Base-by-base conservation (phyloP, 2,888 invertebrate species). In the Hesperia comma region DNA sequence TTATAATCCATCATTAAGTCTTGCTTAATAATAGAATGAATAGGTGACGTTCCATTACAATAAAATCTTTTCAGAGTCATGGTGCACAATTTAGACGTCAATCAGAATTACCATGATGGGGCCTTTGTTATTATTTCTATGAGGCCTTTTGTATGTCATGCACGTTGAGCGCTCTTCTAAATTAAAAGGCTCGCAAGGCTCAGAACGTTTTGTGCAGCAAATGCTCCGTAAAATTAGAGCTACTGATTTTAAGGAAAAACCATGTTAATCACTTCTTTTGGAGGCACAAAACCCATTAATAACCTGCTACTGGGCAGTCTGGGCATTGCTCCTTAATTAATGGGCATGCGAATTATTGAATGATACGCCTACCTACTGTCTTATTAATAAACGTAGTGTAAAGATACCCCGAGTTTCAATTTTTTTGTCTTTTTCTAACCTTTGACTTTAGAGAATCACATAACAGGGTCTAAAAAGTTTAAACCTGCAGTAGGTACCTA, bases 181-280 rank as follows among this genome's bases (percentile, higher is more conserved):
- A 71, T 75, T 21, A 54, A 58, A 60, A 56, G 32, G 61, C 58
- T 54, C 46, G 49, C 57, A 51, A 57, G 68, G 26, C 57, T 62
- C 40, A 41, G 15, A 54, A 32, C 6, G 60, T 67, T 71, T 85
- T 87, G 81, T 86, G 71, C 68, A 68, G 68, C 76, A 83, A 89
- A 88, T 85, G 82, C 81, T 78, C 83, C 84, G 80, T 83, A 79
- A 87, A 89, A 88, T 88, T 79, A 82, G 79, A 74, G 79, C 83
- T 82, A 80, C 86, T 82, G 60, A 60, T 54, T 66, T 53, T 41
- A 8, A 8, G n/a, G n/a, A n/a, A 58, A 43, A 6, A 8, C 32
- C 6, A n/a, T 41, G 14, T 56, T 41, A 15, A 41, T 56, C n/a
- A 19, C 2, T 41, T 19, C 19, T 32, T 32, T 56, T 19, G 19